phyloP scores from a whole-genome alignment of 2,113 vertebrate species.

The Theropithecus gelada region DNA sequence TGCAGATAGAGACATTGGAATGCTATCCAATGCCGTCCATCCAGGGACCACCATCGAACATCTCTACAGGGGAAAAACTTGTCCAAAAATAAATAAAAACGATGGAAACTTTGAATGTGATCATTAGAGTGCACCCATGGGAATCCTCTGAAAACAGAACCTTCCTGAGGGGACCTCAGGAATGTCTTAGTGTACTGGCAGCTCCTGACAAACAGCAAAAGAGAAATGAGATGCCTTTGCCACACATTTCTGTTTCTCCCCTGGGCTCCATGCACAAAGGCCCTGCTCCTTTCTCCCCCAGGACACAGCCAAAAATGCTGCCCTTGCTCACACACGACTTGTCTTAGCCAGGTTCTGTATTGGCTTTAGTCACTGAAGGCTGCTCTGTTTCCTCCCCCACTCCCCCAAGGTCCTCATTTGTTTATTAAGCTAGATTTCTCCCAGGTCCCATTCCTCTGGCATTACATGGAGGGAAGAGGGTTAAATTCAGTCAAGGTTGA shows the following conservation, averaged over 20 bases:
- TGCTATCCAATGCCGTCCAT: background rate
- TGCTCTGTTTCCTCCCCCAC: background rate
- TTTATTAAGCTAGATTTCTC: background rate
- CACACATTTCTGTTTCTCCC: background rate
- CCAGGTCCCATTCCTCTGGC: background rate
- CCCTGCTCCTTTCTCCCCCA: background rate
- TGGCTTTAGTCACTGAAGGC: background rate
- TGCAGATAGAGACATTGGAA: background rate
- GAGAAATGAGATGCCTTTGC: slow-evolving; percentile 20
- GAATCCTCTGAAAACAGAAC: background rate
- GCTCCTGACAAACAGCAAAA: background rate
- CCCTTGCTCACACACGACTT: background rate
- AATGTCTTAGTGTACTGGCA: background rate
- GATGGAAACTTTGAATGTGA: background rate
- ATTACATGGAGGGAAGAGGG: background rate
- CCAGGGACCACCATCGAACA: background rate
- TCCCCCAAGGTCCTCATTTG: background rate
- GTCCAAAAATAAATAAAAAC: background rate
- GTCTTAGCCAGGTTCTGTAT: background rate
- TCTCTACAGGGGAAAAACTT: background rate
- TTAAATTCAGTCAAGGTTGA: slow-evolving; percentile 18
- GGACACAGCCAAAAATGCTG: background rate
- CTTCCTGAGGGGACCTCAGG: background rate
- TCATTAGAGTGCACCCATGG: background rate
- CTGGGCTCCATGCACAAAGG: background rate